Percentiles rank a stretch among this genome's conserved stretches.
phyloP scores from a whole-genome alignment of 1,140 invertebrate species.

The Trichonephila inaurata region DNA sequence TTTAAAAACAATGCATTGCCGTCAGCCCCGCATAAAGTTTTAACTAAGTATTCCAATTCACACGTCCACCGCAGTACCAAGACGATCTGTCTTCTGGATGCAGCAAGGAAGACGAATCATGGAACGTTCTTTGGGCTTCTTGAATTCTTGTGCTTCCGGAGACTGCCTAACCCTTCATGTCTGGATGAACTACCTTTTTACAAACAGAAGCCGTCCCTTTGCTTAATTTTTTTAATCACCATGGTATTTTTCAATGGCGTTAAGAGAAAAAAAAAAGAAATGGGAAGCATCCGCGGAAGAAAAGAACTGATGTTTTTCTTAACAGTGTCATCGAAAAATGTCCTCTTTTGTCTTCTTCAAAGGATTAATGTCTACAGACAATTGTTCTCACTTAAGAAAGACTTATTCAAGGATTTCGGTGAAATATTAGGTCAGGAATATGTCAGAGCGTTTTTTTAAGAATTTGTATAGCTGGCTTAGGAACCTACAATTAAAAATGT shows the following conservation, averaged over 20 bases:
- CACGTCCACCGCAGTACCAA: slow-evolving; percentile 52
- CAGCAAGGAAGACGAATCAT: slow-evolving; percentile 56
- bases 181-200: slow-evolving; percentile 44
- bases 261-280: slow-evolving; percentile 7
- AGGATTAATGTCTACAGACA: slow-evolving; percentile 50
- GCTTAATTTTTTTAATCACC: background rate
- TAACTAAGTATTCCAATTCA: slow-evolving; percentile 74
- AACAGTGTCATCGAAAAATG: slow-evolving; percentile 24
- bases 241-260: background rate
- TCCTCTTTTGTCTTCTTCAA: slow-evolving; percentile 46
- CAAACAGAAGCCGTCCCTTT: slow-evolving; percentile 9
- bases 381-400: slow-evolving; percentile 42
- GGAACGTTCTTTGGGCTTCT: slow-evolving; percentile 37
- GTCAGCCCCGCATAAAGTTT: slow-evolving; percentile 56
- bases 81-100: slow-evolving; percentile 25
- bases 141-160: slow-evolving; percentile 62
- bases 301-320: slow-evolving; percentile 3
- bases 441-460: background rate
- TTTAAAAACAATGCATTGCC: slow-evolving; percentile 46
- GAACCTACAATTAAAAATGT: no score
- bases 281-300: background rate
- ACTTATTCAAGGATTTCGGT: slow-evolving; percentile 39
- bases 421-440: slow-evolving; percentile 10
- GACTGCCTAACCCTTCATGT: slow-evolving; percentile 37
- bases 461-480: no score